Evolutionary conservation across 2,797 vertebrate species (phyloP).

Genomic region (Pangasius krempfi): DNA sequence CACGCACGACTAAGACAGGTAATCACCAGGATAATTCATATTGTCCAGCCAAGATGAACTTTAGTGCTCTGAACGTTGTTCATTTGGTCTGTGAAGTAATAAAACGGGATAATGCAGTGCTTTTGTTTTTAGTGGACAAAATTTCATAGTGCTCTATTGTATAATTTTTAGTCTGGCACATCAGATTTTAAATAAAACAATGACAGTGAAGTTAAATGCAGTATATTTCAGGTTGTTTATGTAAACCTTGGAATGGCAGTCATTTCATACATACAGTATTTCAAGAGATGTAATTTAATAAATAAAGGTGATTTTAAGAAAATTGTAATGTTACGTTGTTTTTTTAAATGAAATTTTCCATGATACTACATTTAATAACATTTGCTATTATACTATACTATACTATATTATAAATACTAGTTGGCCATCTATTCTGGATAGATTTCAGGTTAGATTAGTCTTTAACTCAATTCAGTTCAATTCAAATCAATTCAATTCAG

Average conservation of each 20-base stretch:
- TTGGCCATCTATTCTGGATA: not conserved
- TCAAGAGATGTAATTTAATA: not conserved
- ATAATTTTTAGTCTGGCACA: not conserved
- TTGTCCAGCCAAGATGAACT: not conserved
- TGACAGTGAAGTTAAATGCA: not conserved
- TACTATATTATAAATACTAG: no score
- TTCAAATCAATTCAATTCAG: not conserved
- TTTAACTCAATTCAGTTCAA: not conserved
- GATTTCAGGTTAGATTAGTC: not conserved
- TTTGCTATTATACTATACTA: not conserved
- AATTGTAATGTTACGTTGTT: not conserved
- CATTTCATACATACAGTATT: not conserved
- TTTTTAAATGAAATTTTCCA: not conserved
- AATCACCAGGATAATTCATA: constrained; percentile 26
- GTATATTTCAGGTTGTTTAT: not conserved
- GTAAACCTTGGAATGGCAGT: not conserved
- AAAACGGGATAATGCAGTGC: not conserved
- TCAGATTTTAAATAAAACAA: not conserved
- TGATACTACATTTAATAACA: not conserved
- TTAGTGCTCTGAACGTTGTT: not conserved
- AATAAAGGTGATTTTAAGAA: not conserved
- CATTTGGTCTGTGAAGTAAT: not conserved
- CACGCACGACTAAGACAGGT: constrained; percentile 17
- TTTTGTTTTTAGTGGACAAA: not conserved
- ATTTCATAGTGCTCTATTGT: not conserved